These are phyloP conservation scores for Pseudopipra pipra DNA, from an alignment of 2,113 vertebrate species.

Conservation along the genomic window DNA sequence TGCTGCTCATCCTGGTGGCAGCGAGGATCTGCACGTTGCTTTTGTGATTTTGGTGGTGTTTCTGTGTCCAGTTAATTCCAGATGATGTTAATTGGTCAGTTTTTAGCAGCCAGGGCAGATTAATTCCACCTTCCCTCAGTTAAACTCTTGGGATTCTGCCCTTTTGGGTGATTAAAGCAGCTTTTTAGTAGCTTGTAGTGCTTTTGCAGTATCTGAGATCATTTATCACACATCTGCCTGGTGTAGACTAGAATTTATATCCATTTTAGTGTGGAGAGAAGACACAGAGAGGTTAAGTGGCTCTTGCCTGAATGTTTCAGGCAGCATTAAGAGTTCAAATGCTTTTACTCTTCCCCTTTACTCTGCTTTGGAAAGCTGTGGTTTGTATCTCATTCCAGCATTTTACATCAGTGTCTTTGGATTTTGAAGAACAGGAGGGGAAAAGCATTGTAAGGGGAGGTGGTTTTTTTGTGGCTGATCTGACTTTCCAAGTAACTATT, in stretches of 20 bases:
- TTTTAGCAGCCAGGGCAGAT: background rate
- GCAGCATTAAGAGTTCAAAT: background rate
- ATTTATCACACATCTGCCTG: background rate
- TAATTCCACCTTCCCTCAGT: background rate
- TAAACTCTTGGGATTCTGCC: background rate
- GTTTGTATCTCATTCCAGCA: background rate
- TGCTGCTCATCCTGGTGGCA: background rate
- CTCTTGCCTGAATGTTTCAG: background rate
- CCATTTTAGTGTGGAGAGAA: background rate
- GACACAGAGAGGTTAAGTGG: background rate
- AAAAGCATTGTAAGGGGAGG: background rate
- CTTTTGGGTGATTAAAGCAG: slow-evolving; percentile 9
- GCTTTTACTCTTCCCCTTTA: background rate
- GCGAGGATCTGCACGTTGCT: background rate
- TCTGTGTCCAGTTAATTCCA: background rate
- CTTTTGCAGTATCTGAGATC: background rate
- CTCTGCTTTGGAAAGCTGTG: background rate
- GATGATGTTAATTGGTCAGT: background rate
- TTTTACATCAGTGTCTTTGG: background rate
- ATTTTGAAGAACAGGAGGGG: background rate
- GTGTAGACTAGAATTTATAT: background rate
- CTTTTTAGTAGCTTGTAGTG: background rate
- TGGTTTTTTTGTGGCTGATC: background rate
- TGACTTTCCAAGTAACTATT: background rate
- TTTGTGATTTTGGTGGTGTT: background rate